Evolutionary conservation across 1,140 invertebrate species (phyloP), one percentile per base, ranked within the genome.

Genomic region (Listronotus oregonensis): DNA sequence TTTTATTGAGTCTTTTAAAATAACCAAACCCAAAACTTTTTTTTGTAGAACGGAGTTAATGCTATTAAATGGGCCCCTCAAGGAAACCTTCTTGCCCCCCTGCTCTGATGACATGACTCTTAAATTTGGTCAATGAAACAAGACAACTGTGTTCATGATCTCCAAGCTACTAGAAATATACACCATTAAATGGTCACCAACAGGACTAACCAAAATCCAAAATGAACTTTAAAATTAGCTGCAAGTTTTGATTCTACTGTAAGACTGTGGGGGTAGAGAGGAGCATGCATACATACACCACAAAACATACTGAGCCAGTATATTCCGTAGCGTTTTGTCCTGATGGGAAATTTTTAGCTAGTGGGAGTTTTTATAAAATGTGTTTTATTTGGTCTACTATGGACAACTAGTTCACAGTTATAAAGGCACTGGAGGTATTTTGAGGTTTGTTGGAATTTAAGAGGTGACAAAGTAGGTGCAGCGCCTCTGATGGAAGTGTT

Each of bases 1-100:
- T n/a, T n/a, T n/a, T n/a, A n/a, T n/a, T n/a, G n/a, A n/a, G n/a
- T 27, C 21, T 27, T 27, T 27, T 27, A 3, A 27, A 27, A 5
- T 27, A 3, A 27, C 21, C 21, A 3, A 27, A 27, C 5, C 5
- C 5, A 27, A 27, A 5, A 27, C 17, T 46, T 27, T 27, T 49
- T 52, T 47, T 15, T 21, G 10, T 80, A 95, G 91, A 98, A 99
- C 85, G 97, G 99, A 86, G 97, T 99, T 0, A 99, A 99, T 83
- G 97, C 97, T 11, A 99, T 99, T 47, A 99, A 99, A 82, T 99
- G 96, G 97, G 97, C 98, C 82, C 97, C 97, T 12, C 94, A 97
- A 84, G 97, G 97, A n/a, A 91, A 93, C 74, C 82, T 98, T 17
- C 81, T 99, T 52, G 97, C n/a, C 97, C 0, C 98, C 96, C 15